Evolutionary conservation across 2,888 invertebrate genomes (phyloP).

Genomic region (Rotaria magnacalcarata): DNA sequence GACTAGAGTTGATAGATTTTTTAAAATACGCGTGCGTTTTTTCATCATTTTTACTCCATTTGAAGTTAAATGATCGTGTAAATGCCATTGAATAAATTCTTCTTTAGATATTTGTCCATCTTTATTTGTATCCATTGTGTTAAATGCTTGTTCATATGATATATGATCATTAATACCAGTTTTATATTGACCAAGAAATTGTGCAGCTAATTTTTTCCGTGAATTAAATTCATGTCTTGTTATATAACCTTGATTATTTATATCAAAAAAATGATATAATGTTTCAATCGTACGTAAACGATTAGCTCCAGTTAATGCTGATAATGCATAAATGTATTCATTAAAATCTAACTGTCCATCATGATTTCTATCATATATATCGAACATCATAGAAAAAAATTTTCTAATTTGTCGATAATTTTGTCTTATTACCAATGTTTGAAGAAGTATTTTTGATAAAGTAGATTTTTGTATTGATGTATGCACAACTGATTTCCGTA

Average conservation of each 20-base stretch:
- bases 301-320: constrained; percentile 14
- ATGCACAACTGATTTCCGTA: background rate
- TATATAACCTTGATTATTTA: constrained; percentile 8
- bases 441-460: background rate
- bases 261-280: constrained; percentile 30
- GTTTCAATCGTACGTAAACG: constrained; percentile 20
- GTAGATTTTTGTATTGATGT: background rate
- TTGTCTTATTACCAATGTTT: background rate
- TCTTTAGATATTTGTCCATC: constrained; percentile 3
- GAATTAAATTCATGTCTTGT: background rate
- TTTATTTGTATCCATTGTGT: background rate
- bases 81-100: constrained; percentile 36
- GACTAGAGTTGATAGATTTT: background rate
- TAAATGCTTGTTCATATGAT: constrained; percentile 17
- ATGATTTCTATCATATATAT: background rate
- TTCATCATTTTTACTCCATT: background rate
- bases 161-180: background rate
- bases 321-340: constrained; percentile 28
- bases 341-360: constrained; percentile 28
- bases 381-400: constrained; percentile 26
- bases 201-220: background rate
- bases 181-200: constrained; percentile 26
- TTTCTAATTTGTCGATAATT: constrained; percentile 1
- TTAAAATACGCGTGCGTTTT: background rate
- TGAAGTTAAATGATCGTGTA: background rate